Conservation (phyloP, 2,888 invertebrate genomes). For the Polydesmus complanatus region DNA sequence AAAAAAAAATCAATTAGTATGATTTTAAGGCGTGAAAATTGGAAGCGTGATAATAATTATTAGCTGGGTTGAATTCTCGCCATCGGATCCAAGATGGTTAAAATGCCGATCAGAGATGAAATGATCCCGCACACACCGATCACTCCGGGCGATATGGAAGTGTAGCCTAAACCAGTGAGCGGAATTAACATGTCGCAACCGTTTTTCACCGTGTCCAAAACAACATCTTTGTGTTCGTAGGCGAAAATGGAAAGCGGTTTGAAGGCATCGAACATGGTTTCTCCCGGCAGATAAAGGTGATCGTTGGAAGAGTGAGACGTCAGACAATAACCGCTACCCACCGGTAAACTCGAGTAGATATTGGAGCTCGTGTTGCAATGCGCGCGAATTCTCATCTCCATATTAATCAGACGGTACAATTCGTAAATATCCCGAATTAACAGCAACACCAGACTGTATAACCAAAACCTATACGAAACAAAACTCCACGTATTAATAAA, state of each 20-base stretch:
- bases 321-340: constrained; percentile 7
- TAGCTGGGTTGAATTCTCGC: constrained; percentile 51
- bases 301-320: neutral
- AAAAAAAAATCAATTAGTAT: no score
- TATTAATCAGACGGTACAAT: constrained; percentile 35
- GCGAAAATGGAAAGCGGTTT: constrained; percentile 12
- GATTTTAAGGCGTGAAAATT: no score
- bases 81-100: constrained; percentile 59
- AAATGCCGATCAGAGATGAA: constrained; percentile 64
- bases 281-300: neutral
- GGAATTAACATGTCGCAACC: constrained; percentile 76
- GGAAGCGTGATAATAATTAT: no score
- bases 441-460: constrained; percentile 65
- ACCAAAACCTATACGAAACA: constrained; percentile 49
- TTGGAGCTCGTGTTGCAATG: constrained; percentile 2
- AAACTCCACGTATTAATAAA: neutral
- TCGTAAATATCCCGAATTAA: constrained; percentile 73
- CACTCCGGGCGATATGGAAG: constrained; percentile 58
- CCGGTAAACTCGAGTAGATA: constrained; percentile 20
- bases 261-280: constrained; percentile 8
- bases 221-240: constrained; percentile 46
- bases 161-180: constrained; percentile 60
- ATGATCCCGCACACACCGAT: constrained; percentile 64
- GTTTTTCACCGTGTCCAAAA: constrained; percentile 73
- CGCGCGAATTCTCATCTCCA: constrained; percentile 18